These are phyloP conservation scores for Hemicentrotus pulcherrimus DNA, from an alignment of 35 echinoderm and acorn worm species.

Conservation along the genomic window DNA sequence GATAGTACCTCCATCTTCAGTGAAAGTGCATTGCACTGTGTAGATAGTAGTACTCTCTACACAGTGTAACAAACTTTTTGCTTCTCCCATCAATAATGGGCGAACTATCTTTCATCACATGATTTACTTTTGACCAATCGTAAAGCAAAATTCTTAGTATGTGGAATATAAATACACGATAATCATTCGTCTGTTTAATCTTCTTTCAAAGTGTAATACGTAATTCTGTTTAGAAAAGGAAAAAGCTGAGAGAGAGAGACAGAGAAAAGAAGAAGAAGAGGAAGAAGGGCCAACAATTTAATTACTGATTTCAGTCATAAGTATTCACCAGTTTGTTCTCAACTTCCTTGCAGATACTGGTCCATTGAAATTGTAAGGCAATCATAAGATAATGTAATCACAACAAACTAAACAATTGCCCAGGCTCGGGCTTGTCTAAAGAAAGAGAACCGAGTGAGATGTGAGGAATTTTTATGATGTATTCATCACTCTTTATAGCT, in stretches of 20 bases:
- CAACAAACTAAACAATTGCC: not conserved
- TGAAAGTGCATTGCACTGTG: too few relatives aligned
- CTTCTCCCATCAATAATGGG: too few relatives aligned
- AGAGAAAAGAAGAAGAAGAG: not conserved
- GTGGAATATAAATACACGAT: too few relatives aligned
- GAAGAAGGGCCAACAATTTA: not conserved
- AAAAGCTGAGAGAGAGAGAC: not conserved
- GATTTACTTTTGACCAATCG: too few relatives aligned
- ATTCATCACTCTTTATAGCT: not conserved
- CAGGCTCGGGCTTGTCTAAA: not conserved
- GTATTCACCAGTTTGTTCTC: not conserved
- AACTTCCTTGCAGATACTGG: not conserved
- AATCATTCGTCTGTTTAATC: not conserved
- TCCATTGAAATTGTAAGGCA: not conserved
- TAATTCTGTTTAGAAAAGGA: not conserved
- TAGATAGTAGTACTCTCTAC: too few relatives aligned
- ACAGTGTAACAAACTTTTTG: too few relatives aligned
- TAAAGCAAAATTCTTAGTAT: too few relatives aligned
- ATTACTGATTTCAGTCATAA: not conserved
- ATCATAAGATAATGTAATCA: not conserved
- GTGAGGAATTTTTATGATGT: not conserved
- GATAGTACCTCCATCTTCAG: too few relatives aligned
- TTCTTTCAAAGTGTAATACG: not conserved
- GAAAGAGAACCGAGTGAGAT: not conserved
- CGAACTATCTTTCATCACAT: too few relatives aligned